These are phyloP conservation scores for Galerucella nymphaeae DNA, from an alignment of 2,888 invertebrate genomes.

Conservation along the genomic window DNA sequence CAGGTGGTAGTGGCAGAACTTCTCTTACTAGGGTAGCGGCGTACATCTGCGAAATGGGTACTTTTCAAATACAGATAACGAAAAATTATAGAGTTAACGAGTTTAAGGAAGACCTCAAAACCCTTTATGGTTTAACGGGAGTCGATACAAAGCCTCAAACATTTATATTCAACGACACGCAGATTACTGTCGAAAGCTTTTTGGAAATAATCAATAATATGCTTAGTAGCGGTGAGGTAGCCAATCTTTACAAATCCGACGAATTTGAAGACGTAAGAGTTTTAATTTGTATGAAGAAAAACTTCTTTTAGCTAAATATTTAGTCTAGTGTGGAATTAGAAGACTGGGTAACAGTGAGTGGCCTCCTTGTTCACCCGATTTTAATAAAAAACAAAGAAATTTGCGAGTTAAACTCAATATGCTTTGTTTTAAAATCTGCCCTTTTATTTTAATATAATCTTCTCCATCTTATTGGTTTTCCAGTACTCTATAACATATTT, in stretches of 20 bases:
- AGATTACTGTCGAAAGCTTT: constrained; percentile 85
- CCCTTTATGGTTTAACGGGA: constrained; percentile 77
- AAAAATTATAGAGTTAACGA: constrained; percentile 81
- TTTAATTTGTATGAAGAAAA: background rate
- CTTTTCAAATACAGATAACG: constrained; percentile 83
- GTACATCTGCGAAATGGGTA: constrained; percentile 81
- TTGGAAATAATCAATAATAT: constrained; percentile 91
- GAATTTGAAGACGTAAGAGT: constrained; percentile 85
- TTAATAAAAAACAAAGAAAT: too few species aligned
- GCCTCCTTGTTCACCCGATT: too few species aligned
- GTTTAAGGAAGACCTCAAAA: constrained; percentile 85
- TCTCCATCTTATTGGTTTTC: too few species aligned
- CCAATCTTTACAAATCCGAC: constrained; percentile 87
- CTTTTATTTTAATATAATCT: too few species aligned
- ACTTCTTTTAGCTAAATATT: too few species aligned
- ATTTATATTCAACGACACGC: constrained; percentile 89
- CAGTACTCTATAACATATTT: background rate
- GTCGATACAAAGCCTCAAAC: constrained; percentile 80
- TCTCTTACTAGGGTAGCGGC: constrained; percentile 81
- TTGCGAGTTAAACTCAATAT: too few species aligned
- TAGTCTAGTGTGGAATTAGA: too few species aligned
- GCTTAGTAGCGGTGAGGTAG: constrained; percentile 87
- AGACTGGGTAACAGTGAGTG: too few species aligned
- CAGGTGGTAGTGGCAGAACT: constrained; percentile 86
- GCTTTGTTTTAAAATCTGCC: too few species aligned